These are phyloP conservation scores for Halocaridina rubra DNA, from an alignment of 2,888 invertebrate species.

Conservation along the genomic window DNA sequence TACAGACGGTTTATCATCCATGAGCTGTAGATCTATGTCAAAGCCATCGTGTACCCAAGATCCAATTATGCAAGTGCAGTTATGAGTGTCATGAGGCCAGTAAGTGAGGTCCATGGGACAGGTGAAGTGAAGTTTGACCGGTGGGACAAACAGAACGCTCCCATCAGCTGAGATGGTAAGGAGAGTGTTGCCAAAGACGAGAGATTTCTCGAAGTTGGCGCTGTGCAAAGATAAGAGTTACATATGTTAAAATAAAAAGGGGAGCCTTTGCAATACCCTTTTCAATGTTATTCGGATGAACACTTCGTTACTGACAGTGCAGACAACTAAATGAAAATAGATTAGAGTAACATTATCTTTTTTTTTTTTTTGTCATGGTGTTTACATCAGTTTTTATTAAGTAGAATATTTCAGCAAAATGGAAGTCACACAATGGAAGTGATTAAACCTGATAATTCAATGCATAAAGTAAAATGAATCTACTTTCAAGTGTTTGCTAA, in stretches of 20 bases:
- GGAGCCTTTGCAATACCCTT: not conserved
- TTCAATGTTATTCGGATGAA: not conserved
- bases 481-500: no score
- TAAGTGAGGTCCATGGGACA: constrained; percentile 74
- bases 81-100: constrained; percentile 79
- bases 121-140: constrained; percentile 73
- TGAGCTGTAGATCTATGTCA: constrained; percentile 71
- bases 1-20: constrained; percentile 45
- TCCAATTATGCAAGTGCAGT: constrained; percentile 76
- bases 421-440: no score
- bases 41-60: constrained; percentile 78
- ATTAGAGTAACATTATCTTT: not conserved
- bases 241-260: not conserved
- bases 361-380: no score
- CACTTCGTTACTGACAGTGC: no score
- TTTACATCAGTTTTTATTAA: no score
- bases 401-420: no score
- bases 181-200: constrained; percentile 6
- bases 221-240: not conserved
- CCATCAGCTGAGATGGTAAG: constrained; percentile 68
- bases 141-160: constrained; percentile 75
- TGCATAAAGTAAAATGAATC: not conserved
- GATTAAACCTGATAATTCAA: not conserved
- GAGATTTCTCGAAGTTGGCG: not conserved
- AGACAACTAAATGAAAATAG: no score